Evolutionary conservation across 2,113 vertebrate species (phyloP).

Genomic region (Cebus imitator): DNA sequence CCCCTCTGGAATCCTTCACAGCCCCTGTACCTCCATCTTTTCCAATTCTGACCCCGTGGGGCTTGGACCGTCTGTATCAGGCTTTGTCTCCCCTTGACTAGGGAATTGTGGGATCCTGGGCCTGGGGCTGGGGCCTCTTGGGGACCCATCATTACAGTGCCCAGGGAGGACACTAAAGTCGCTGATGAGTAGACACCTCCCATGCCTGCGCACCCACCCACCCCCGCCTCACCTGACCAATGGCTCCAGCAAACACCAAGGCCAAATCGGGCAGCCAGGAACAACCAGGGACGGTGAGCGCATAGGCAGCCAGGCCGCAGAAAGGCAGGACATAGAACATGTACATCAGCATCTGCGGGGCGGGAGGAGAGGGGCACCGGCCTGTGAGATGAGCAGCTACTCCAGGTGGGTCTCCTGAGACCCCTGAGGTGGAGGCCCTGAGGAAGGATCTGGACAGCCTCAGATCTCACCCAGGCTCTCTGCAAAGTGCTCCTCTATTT

Average conservation of each 20-base stretch:
- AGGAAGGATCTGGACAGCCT: neutral
- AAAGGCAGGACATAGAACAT: constrained; percentile 92
- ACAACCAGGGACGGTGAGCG: constrained; percentile 89
- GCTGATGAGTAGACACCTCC: neutral
- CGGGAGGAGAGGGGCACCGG: neutral
- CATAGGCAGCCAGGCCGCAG: constrained; percentile 86
- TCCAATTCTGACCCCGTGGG: neutral
- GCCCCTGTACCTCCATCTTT: neutral
- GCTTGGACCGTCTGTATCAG: neutral
- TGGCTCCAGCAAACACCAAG: constrained; percentile 88
- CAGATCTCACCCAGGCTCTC: neutral
- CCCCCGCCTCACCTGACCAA: constrained; percentile 88
- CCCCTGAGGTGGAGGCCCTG: neutral
- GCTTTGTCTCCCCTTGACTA: neutral
- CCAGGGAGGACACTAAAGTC: neutral
- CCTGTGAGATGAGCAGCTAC: neutral
- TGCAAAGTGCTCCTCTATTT: neutral
- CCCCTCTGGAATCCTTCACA: neutral
- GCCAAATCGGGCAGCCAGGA: constrained; percentile 93
- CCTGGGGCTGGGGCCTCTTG: neutral
- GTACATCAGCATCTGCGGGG: constrained; percentile 89
- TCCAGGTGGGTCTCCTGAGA: neutral
- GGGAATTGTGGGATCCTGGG: neutral
- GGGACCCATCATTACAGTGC: neutral
- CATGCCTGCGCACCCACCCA: constrained; percentile 10